phyloP scores from a whole-genome alignment of 2,888 invertebrate species.

The Chloroclysta siterata region DNA sequence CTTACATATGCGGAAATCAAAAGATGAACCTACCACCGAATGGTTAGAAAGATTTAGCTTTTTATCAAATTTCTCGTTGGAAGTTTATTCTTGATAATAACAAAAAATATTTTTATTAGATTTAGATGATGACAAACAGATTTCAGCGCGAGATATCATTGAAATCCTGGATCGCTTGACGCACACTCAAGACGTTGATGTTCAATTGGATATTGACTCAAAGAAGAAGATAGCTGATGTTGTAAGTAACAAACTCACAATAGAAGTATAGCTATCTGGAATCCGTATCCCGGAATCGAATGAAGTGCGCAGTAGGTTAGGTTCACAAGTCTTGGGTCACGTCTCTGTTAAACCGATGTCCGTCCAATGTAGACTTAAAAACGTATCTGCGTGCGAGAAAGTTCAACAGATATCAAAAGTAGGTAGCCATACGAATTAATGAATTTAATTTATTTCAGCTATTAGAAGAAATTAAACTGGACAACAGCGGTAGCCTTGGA shows the following conservation, averaged over 20 bases:
- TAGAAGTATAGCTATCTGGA: too few relatives aligned
- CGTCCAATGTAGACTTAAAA: too few relatives aligned
- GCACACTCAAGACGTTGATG: constrained; percentile 50
- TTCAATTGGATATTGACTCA: constrained; percentile 66
- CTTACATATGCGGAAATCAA: too few relatives aligned
- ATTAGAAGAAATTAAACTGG: constrained; percentile 86
- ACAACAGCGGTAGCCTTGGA: constrained; percentile 84
- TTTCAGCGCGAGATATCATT: constrained; percentile 83
- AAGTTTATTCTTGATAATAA: too few relatives aligned
- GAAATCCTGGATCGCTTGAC: constrained; percentile 83
- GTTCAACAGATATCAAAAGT: too few relatives aligned
- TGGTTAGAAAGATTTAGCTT: too few relatives aligned
- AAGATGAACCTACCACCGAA: too few relatives aligned
- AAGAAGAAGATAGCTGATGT: constrained; percentile 83
- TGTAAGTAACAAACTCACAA: constrained; percentile 61
- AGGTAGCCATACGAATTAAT: too few relatives aligned
- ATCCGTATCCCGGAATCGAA: not conserved
- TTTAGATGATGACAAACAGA: constrained; percentile 86
- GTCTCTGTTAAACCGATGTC: too few relatives aligned
- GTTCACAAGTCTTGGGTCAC: not conserved
- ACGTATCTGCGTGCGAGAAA: too few relatives aligned
- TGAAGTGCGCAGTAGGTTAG: not conserved
- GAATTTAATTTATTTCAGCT: constrained; percentile 70
- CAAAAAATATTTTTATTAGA: constrained; percentile 65
- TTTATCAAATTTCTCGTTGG: too few relatives aligned